Evolutionary conservation across 2,797 vertebrate species (phyloP).

Genomic region (Myoxocephalus aenaeus): DNA sequence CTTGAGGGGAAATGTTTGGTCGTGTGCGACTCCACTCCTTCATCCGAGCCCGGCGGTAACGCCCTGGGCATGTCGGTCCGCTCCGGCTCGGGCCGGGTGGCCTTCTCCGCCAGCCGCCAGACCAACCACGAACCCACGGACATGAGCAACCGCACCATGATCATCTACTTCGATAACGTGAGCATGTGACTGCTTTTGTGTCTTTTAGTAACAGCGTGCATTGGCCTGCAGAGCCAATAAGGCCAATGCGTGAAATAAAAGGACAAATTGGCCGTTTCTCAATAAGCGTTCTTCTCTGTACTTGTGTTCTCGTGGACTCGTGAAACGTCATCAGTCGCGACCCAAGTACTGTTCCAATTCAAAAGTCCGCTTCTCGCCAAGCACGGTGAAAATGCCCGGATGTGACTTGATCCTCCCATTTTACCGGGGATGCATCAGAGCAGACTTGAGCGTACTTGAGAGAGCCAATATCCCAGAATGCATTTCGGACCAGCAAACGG

Average conservation of each 20-base stretch:
- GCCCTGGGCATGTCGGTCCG: conserved; percentile 87
- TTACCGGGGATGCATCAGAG: no score
- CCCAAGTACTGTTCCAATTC: no score
- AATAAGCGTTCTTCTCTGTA: no score
- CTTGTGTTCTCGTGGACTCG: no score
- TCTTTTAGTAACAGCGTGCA: not conserved
- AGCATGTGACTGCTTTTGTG: conserved; percentile 31
- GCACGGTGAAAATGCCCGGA: no score
- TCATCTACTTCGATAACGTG: conserved; percentile 89
- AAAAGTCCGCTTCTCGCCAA: no score
- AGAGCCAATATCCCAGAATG: no score
- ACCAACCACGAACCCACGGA: conserved; percentile 88
- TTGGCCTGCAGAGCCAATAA: not conserved
- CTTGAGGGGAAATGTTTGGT: conserved; percentile 88
- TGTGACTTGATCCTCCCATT: no score
- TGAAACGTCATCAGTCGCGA: no score
- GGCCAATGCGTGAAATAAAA: not conserved
- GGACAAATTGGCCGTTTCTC: no score
- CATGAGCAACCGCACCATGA: conserved; percentile 89
- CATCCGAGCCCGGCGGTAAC: conserved; percentile 80
- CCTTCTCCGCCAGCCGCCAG: conserved; percentile 86
- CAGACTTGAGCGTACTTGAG: no score
- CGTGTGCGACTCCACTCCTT: conserved; percentile 86
- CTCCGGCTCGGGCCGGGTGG: conserved; percentile 83
- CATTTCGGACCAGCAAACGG: no score